Base-by-base conservation (phyloP, 2,113 vertebrate genomes). In the Apaloderma vittatum region DNA sequence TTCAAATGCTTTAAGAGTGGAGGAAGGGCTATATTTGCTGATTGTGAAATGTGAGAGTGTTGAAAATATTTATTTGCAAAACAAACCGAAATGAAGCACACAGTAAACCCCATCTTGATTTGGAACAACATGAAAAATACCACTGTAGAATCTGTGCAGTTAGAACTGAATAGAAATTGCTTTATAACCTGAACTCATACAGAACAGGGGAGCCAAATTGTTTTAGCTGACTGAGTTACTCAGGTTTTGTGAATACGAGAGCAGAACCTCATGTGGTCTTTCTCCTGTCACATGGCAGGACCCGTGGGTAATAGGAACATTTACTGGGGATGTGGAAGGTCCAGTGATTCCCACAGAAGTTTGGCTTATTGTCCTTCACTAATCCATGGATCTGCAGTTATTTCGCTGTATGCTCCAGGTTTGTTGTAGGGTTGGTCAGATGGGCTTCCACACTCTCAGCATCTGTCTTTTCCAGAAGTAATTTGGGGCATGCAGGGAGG, bases 381-480 rank as follows among this genome's bases (percentile, higher is more conserved):
- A 86, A 88, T 97, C 85, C 78, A 54, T 58, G 73, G 55, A 67
- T 87, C 36, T 70, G 70, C 77, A 75, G 48, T 76, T 68, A n/a
- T 6, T 73, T 78, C 0, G 0, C 54, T 87, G 72, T 27, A 22
- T 48, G 84, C 58, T 89, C 65, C 74, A 86, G 83, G 58, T 83
- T 90, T 76, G 72, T 74, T 88, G 52, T n/a, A 54, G 82, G 36
- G 2, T 43, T 49, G 63, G 52, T 76, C 86, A 76, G 82, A 78
- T 79, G 75, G 49, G 45, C 71, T 81, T 40, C 73, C 0, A 3
- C 55, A 15, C 71, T 51, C 48, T 88, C 89, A 85, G 75, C 79
- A 82, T 43, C 74, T 82, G 71, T 40, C 37, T 8, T 86, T 94
- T 96, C 94, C 78, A 95, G 91, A 92, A 87, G 70, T 86, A 62